Evolutionary conservation across 2,113 vertebrate genomes (phyloP).

Genomic region (Myiozetetes cayanensis): DNA sequence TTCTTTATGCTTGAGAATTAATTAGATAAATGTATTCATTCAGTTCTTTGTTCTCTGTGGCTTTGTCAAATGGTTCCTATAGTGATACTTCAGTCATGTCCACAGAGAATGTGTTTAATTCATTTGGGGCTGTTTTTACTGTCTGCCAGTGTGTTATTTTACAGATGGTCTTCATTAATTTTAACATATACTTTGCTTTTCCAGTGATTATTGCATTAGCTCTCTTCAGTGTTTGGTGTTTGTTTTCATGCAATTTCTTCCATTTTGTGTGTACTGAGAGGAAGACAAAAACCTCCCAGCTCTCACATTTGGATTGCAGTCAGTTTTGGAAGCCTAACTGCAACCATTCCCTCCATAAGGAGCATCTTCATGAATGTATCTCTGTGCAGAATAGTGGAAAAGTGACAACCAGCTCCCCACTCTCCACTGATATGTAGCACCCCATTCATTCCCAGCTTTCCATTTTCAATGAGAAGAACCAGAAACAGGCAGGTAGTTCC

Average conservation of each 20-base stretch:
- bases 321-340: background rate
- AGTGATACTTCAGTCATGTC: background rate
- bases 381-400: background rate
- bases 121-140: background rate
- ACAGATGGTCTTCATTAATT: background rate
- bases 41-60: background rate
- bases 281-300: background rate
- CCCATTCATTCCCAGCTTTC: background rate
- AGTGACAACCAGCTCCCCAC: background rate
- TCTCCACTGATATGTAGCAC: background rate
- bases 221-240: background rate
- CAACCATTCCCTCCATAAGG: background rate
- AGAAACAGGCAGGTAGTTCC: background rate
- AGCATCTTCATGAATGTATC: background rate
- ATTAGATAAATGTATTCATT: background rate
- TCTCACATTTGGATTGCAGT: background rate
- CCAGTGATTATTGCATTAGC: background rate
- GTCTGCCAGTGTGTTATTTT: background rate
- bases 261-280: background rate
- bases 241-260: background rate
- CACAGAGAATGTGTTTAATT: constrained; percentile 3
- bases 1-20: background rate
- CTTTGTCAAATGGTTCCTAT: constrained; percentile 28
- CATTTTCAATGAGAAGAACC: background rate
- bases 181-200: background rate